Base-by-base conservation (phyloP, 2,113 vertebrate species). In the Callospermophilus lateralis region DNA sequence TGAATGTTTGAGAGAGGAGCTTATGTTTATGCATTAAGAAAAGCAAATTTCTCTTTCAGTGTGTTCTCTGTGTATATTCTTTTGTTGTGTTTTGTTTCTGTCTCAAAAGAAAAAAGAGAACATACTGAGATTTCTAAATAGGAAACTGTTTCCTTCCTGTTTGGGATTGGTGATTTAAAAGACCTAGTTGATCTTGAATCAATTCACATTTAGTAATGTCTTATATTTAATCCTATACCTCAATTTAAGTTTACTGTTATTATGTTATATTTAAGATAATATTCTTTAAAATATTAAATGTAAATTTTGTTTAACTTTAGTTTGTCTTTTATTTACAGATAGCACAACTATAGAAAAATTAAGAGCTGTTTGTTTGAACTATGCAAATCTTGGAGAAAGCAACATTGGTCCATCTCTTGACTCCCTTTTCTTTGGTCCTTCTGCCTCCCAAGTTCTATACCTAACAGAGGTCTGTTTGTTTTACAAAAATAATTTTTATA, bases 361-460 rank as follows among this genome's bases (percentile, higher is more conserved):
- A 96, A 99, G 99, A 98, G 99, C 99, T 81, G 99, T 99, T 98
- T 99, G 99, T 99, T 98, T 99, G 98, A 99, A 99, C 97, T 99
- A 99, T 19, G 99, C 99, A 97, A 99, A 99, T 98, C 99, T 99
- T 76, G 99, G 99, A 42, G 99, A 99, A 98, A 99, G 99, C 98
- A 99, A 99, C 98, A 99, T 99, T 98, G 99, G 99, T 97, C 99
- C 99, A 53, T 99, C 99, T 32, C 98, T 99, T 93, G 99, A 99
- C 98, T 99, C 99, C 0, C 99, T 99, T 0, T 99, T 99, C 98
- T 99, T 99, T 92, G 99, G 99, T 92, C 99, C 99, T n/a, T 99
- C 99, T 93, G 99, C 99, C 70, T 99, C 99, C 98, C 99, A 99
- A 99, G 99, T 99, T 98, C 99, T 99, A 93, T 99, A 99, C 98